Evolutionary conservation across 2,113 vertebrate species (phyloP), one percentile per base, ranked within the genome.

Genomic region (Numenius arquata): DNA sequence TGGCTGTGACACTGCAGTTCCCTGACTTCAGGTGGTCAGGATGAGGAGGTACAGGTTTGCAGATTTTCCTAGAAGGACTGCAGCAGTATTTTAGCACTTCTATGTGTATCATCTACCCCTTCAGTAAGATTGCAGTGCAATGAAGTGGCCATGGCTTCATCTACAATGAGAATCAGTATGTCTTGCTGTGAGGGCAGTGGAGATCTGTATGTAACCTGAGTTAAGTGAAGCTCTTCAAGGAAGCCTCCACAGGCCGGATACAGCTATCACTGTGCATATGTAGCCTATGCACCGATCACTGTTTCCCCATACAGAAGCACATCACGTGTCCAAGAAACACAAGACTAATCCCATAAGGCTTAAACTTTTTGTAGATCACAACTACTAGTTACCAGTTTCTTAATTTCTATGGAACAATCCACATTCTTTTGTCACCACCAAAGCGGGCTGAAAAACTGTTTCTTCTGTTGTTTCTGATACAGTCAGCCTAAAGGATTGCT

Each of bases 101-200:
- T 21, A 5, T 4, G 0, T 21, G 8, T 29, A 19, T 12, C 0
- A 0, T 14, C 40, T 48, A 5, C 25, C 5, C 52, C 32, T 68
- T 38, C 75, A 61, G 32, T 2, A 56, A 11, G 5, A 13, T 10
- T 23, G 19, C 29, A 48, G 14, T 1, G 1, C 36, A 38, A 14
- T 13, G 18, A 73, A n/a, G 12, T 27, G 27, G 5, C 7, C 7
- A 9, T 32, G 26, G 34, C 13, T 75, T 38, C 58, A 48, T 22
- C 27, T 17, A 30, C 18, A 53, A 48, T 80, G 34, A 48, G 12
- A 34, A 40, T 4, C 38, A 75, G 3, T 8, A 20, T 7, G 12
- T 70, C 30, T 22, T 70, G 26, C 14, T 67, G 14, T n/a, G 12
- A 62, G 23, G 15, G 5, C 15, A 38, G 30, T n/a, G 21, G n/a